Evolutionary conservation across 2,113 vertebrate species (phyloP), one percentile per base, ranked within the genome.

Genomic region (Varanus salvator): DNA sequence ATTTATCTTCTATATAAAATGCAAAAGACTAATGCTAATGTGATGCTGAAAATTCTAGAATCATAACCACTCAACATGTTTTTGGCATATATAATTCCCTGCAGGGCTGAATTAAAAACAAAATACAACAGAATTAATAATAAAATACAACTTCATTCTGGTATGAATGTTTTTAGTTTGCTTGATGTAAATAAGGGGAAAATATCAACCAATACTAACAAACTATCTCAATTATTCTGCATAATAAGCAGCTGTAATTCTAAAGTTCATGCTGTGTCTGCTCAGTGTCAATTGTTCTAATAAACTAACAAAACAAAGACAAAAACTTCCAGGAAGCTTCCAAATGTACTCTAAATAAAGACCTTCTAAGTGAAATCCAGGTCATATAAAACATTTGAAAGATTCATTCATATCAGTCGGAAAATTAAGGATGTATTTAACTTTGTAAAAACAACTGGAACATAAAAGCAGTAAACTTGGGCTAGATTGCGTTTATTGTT

Each of bases 1-100:
- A 80, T 72, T 84, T 87, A 84, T 85, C 38, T 78, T 88, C 15
- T 52, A 72, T 72, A 44, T 29, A 72, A 80, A 85, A 88, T 88
- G 86, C 81, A 91, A 85, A 80, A 80, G 9, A 19, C 38, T 84
- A 85, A 31, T 21, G 69, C 57, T 84, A 64, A 91, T 85, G 52
- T 71, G 60, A 84, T 91, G 12, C 14, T 29, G 68, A 74, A 72
- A 48, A 64, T 66, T 60, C 31, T 17, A 19, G n/a, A 77, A 44
- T 68, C 66, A 25, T n/a, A 90, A 77, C 31, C 17, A 66, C 81
- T 90, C 38, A 76, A 76, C 11, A 84, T 84, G 54, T 57, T 90
- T 87, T 44, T 25, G 57, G 50, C 25, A 69, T 44, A 50, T 25
- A 29, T 83, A 87, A 87, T 68, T 54, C 71, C 57, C 80, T 87